These are phyloP conservation scores for Plebejus melissa DNA, from an alignment of 2,888 invertebrate genomes.

Conservation along the genomic window DNA sequence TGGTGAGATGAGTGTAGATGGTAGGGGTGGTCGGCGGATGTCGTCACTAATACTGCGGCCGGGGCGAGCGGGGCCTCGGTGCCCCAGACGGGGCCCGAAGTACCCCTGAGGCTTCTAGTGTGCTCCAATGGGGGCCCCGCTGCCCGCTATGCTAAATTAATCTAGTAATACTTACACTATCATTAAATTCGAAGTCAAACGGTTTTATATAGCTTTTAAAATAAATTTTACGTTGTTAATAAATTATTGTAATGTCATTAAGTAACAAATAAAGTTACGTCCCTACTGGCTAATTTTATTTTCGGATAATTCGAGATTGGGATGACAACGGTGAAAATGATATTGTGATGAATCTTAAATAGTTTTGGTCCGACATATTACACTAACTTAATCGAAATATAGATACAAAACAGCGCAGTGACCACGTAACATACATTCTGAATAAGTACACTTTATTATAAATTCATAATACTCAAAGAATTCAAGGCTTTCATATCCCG, in stretches of 20 bases:
- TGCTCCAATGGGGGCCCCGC: not conserved
- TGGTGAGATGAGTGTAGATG: conserved; percentile 69
- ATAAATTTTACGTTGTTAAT: conserved; percentile 23
- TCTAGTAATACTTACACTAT: conserved; percentile 17
- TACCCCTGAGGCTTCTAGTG: not conserved
- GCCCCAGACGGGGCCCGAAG: not conserved
- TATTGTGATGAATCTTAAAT: conserved; percentile 5
- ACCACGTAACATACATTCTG: not conserved
- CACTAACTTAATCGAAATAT: not conserved
- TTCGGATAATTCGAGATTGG: not conserved
- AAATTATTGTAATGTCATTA: conserved; percentile 24
- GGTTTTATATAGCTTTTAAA: conserved; percentile 14
- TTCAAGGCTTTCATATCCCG: not conserved
- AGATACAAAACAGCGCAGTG: not conserved
- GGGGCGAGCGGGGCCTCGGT: not conserved
- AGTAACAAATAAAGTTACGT: conserved; percentile 11
- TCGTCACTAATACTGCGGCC: conserved; percentile 24
- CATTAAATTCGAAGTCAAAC: conserved; percentile 26
- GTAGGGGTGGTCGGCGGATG: conserved; percentile 40
- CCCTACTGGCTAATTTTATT: conserved; percentile 22
- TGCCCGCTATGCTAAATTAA: not conserved
- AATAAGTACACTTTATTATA: conserved; percentile 1
- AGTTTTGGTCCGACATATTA: conserved; percentile 17
- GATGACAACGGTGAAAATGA: conserved; percentile 7
- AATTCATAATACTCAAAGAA: not conserved